A percentile compares a stretch with the other conserved stretches of the same genome.
phyloP scores from a whole-genome alignment of 2,888 invertebrate genomes.

The Nomada ruficornis region DNA sequence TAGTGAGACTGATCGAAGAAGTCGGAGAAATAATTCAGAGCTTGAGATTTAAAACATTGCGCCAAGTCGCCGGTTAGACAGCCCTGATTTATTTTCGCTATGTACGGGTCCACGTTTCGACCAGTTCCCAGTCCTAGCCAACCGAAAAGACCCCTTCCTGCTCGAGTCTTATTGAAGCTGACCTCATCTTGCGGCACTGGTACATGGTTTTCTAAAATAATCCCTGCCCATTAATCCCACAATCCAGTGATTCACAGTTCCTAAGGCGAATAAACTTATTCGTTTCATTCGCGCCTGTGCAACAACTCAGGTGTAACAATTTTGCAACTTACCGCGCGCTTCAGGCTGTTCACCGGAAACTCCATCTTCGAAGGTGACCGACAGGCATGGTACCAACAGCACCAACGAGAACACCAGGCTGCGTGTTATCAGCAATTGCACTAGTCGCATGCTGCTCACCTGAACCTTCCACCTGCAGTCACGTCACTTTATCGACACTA shows the following conservation, averaged over 20 bases:
- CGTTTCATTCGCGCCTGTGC: background rate
- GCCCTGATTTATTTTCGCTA: slow-evolving; percentile 90
- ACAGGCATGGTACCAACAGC: slow-evolving; percentile 71
- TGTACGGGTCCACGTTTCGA: slow-evolving; percentile 90
- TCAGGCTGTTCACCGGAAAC: slow-evolving; percentile 61
- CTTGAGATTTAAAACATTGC: slow-evolving; percentile 94
- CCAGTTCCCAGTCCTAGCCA: slow-evolving; percentile 92
- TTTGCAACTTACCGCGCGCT: slow-evolving; percentile 64
- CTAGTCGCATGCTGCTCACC: slow-evolving; percentile 73
- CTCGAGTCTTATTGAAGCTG: slow-evolving; percentile 83
- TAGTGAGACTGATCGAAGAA: slow-evolving; percentile 88
- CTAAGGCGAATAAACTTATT: background rate
- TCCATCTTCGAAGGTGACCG: slow-evolving; percentile 78
- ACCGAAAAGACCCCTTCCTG: slow-evolving; percentile 90
- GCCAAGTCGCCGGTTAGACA: slow-evolving; percentile 93
- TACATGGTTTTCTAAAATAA: slow-evolving; percentile 22
- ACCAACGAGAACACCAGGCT: slow-evolving; percentile 70
- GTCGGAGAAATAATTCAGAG: slow-evolving; percentile 90
- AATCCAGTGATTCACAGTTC: too few relatives aligned
- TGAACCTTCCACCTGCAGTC: slow-evolving; percentile 52
- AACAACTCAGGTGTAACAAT: background rate
- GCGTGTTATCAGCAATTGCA: slow-evolving; percentile 74
- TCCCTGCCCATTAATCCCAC: background rate
- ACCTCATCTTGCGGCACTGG: slow-evolving; percentile 10
- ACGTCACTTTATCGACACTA: slow-evolving; percentile 46